Evolutionary conservation across 2,113 vertebrate genomes (phyloP), one percentile per base, ranked within the genome.

Genomic region (Xerus inauris): DNA sequence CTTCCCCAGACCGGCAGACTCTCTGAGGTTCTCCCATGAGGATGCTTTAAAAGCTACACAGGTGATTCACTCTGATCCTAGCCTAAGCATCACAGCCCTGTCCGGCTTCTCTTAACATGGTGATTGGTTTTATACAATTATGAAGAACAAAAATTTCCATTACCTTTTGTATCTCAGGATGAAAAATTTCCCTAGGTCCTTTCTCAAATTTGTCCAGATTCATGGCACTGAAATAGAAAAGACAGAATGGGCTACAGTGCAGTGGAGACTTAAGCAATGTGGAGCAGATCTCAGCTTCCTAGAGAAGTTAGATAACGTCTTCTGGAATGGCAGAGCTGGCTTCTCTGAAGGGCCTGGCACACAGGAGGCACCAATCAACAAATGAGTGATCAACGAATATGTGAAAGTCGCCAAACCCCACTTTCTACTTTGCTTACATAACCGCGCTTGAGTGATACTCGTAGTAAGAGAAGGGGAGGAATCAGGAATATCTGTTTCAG

Each of bases 121-220:
- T 30, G 45, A 71, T 24, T 1, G 4, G n/a, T 81, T 77, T 45
- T 28, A 77, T 35, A 32, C 6, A 49, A 35, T 71, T 42, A 47
- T 0, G 24, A 75, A 96, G 71, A 30, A 88, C 45, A 71, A 84
- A 62, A 35, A 13, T 40, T 83, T 84, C 40, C 65, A 87, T 98
- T 98, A 99, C 99, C 99, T 99, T 99, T 97, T 99, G 99, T 98
- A 99, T 99, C 97, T 99, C 99, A 5, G 99, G 99, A 98, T 99
- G 99, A 97, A 99, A 99, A 97, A 99, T 99, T 98, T 99, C 99
- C 97, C 99, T 98, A 76, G 99, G 99, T 89, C 99, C 99, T 98
- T 99, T 99, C 97, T 99, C 99, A 97, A 99, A 99, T 98, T 99
- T 99, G 97, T 99, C 99, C 98, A 99, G 99, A 98, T 99, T 99